Conservation (phyloP, 30 jellyfish, hydroid and myxozoan species). For the Nemopilema nomurai region DNA sequence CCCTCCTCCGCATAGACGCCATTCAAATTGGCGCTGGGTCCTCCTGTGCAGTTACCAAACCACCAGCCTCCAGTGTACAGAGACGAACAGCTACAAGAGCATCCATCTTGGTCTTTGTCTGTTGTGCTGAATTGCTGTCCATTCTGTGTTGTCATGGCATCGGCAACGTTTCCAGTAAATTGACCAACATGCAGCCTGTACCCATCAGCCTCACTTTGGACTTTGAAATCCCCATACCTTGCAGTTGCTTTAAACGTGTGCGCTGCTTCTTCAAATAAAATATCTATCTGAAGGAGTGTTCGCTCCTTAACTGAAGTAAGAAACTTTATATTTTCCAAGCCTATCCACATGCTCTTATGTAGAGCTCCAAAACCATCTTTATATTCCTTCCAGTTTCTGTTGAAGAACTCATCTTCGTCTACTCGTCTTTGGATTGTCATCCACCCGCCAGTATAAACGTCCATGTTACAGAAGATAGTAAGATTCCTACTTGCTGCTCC, state of each 20-base stretch:
- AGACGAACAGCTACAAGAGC: not conserved
- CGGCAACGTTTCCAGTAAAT: not conserved
- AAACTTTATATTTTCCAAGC: not conserved
- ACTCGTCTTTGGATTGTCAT: conserved; percentile 18
- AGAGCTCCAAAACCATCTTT: conserved; percentile 24
- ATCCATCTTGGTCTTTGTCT: conserved; percentile 8
- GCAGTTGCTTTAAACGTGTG: not conserved
- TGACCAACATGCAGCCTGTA: not conserved
- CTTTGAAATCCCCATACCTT: not conserved
- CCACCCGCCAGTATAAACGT: conserved; percentile 10
- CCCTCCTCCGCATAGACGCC: not conserved
- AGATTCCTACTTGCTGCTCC: not conserved
- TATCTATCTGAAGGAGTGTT: not conserved
- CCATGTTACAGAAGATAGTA: conserved; percentile 6
- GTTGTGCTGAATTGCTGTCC: conserved; percentile 13
- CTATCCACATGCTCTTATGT: conserved; percentile 8
- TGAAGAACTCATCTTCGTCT: not conserved
- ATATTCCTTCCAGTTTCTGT: conserved; percentile 1
- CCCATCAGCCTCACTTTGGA: not conserved
- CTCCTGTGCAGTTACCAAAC: conserved; percentile 6
- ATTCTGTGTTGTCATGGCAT: conserved; percentile 13
- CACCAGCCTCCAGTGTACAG: conserved; percentile 26
- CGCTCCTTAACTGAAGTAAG: not conserved
- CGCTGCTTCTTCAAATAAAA: not conserved
- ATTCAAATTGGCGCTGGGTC: not conserved